Evolutionary conservation across 2,113 vertebrate species (phyloP), one percentile per base, ranked within the genome.

Genomic region (Morone chrysops): DNA sequence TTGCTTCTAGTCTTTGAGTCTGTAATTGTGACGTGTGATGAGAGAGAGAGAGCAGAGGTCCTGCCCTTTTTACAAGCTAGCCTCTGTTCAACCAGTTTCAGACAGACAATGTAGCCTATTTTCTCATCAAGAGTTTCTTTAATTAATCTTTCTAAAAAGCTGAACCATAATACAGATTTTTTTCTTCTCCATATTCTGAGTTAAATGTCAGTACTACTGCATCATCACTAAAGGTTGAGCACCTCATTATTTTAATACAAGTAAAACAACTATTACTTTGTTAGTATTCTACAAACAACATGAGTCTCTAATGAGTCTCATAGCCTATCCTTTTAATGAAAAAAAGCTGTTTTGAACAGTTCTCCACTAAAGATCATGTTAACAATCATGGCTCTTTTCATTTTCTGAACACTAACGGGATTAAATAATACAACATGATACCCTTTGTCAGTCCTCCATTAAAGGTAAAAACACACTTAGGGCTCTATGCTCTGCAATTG

Each of bases 1-100:
- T 47, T 31, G n/a, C 70, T 72, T 72, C 54, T 18, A 59, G 70
- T 59, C 25, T 48, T 60, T 47, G 25, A 45, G 72, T 51, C 31
- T 51, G 17, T n/a, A 22, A 38, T 6, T 75, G 45, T 53, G 8
- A 53, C 16, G 1, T 53, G 18, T 7, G 20, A 75, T 73, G 25
- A 53, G 31, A 31, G 31, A 31, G 47, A 22, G 4, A 53, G 67
- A 53, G 31, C 67, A 40, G 67, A 70, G 31, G 10, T 54, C 50
- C 18, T 54, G 22, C 16, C 22, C 45, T 67, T 47, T 40, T 20
- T 48, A 17, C 65, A 72, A 13, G 43, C 12, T 31, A 18, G 2
- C 6, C 3, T 13, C 69, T 57, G 54, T 18, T 73, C 41, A 60
- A 48, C 16, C 5, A 73, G 8, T 41, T 12, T 22, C n/a, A 11